Base-by-base conservation (phyloP, 2,888 invertebrate species). In the Orthosia incerta region DNA sequence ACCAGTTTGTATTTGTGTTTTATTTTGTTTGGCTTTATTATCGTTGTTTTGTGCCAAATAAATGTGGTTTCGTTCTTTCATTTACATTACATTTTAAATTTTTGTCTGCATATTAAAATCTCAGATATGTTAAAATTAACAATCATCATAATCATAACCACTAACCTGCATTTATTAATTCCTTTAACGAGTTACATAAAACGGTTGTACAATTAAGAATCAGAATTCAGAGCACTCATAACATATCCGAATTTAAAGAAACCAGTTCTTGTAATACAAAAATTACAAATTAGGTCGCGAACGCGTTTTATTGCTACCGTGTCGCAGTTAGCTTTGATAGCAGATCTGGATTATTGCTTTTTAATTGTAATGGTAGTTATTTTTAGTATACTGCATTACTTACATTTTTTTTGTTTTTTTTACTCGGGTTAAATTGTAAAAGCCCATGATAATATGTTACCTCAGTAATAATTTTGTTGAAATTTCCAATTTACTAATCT, bases 191-290 rank as follows among this genome's bases (percentile, higher is more conserved):
- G 48, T 75, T 74, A 59, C 48, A 74, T 77, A 74, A 80, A 81
- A 55, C 23, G n/a, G 11, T 63, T 75, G 53, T 75, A 62, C 81
- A 68, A 68, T 76, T 76, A 68, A 76, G 11, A 80, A 81, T 76
- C 53, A 68, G 11, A 80, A 81, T 63, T 50, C 78, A 60, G 81
- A 76, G 23, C 78, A 68, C 53, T 60, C 45, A 20, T 13, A 79
- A 71, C 51, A 60, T 23, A 56, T 23, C 56, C 7, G 51, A 74
- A 12, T 59, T 18, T 45, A 46, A 56, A 46, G 31, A 39, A 80
- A 78, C 76, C 59, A 63, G 78, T 81, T 80, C 48, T 62, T 76
- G 50, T 68, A 55, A 50, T 51, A 75, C 26, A 53, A 50, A 67
- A 74, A 76, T 51, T 39, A 50, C 16, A 74, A 80, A 67, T 80